phyloP scores from a whole-genome alignment of 2,113 vertebrate genomes.

The Agapornis roseicollis region DNA sequence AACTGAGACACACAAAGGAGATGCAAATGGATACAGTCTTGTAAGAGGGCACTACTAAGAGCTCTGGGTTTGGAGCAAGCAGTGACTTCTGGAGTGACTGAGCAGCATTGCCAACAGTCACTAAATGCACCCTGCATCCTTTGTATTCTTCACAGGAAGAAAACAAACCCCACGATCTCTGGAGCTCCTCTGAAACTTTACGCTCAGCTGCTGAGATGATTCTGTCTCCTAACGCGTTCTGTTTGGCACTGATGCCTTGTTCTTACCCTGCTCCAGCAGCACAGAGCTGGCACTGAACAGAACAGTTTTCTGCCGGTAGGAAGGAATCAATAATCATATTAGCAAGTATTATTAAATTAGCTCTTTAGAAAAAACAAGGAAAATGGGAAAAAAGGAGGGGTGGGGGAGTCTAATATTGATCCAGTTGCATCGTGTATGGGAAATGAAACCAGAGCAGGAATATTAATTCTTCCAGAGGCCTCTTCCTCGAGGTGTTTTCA shows the following conservation, averaged over 20 bases:
- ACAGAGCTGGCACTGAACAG: background rate
- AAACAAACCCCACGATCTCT: background rate
- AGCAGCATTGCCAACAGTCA: background rate
- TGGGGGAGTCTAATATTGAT: background rate
- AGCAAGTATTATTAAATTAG: constrained; percentile 24
- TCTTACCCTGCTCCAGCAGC: background rate
- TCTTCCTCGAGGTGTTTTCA: background rate
- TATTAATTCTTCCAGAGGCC: background rate
- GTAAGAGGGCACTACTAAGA: background rate
- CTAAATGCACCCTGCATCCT: background rate
- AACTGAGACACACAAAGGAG: background rate
- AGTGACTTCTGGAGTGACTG: background rate
- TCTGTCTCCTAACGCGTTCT: background rate
- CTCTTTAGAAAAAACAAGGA: background rate
- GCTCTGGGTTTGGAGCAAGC: background rate
- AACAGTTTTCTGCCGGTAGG: background rate
- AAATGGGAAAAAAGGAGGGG: background rate
- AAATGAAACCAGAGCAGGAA: background rate
- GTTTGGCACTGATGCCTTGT: background rate
- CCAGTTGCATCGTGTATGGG: background rate
- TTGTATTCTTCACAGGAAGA: background rate
- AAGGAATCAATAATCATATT: constrained; percentile 27
- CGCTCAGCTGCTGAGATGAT: background rate
- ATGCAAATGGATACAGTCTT: accelerated
- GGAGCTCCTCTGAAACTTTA: background rate